Evolutionary conservation across 2,113 vertebrate genomes (phyloP).

Genomic region (Psilopsiagon aymara): DNA sequence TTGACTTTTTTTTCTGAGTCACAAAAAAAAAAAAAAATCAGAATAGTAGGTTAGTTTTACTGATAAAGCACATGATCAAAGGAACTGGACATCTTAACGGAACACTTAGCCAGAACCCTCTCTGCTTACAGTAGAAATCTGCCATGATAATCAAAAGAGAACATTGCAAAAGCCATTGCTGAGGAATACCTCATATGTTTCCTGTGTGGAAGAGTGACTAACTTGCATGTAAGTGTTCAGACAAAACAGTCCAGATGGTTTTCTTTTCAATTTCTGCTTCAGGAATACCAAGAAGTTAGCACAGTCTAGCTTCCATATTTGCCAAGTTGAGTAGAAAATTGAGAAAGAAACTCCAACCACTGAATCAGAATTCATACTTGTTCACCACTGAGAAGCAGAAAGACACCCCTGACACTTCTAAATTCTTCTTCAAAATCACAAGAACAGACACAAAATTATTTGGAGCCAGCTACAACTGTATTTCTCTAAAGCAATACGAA

Average conservation of each 20-base stretch:
- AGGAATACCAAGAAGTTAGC: neutral
- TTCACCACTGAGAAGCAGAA: neutral
- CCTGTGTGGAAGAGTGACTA: neutral
- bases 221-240: neutral
- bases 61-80: neutral
- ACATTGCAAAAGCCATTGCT: neutral
- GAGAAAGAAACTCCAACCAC: neutral
- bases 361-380: neutral
- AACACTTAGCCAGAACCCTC: neutral
- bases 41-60: neutral
- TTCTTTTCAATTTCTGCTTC: neutral
- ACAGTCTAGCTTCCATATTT: neutral
- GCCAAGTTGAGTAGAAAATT: neutral
- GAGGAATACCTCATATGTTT: neutral
- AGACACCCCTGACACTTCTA: neutral
- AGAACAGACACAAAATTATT: neutral
- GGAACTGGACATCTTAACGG: neutral
- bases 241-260: neutral
- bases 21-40: neutral
- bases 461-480: neutral
- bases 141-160: neutral
- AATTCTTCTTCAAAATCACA: neutral
- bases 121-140: neutral
- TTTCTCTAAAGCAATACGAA: neutral
- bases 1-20: neutral